These are phyloP conservation scores for Trinectes maculatus DNA, from an alignment of 2,113 vertebrate genomes.

Conservation along the genomic window DNA sequence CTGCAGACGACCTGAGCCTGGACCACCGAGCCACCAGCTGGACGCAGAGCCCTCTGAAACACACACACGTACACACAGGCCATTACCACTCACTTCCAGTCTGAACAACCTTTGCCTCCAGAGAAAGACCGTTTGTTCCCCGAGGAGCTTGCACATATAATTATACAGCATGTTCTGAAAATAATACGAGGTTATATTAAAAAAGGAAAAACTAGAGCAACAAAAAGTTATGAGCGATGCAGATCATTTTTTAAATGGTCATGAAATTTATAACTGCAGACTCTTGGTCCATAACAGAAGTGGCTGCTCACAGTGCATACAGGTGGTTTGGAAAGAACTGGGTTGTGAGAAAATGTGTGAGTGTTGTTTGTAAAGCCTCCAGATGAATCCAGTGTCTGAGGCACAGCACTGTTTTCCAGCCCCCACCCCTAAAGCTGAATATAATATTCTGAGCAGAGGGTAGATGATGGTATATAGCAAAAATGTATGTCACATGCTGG, in stretches of 20 bases:
- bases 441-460: conserved; percentile 40
- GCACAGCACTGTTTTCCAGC: conserved; percentile 13
- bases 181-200: background rate
- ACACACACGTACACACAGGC: conserved; percentile 6
- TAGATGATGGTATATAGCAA: conserved; percentile 8
- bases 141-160: too few species aligned
- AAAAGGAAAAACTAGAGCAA: background rate
- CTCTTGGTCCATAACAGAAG: background rate
- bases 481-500: conserved; percentile 19
- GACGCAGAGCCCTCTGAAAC: conserved; percentile 75
- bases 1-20: conserved; percentile 56
- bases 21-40: conserved; percentile 79
- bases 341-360: conserved; percentile 8
- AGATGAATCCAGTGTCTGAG: conserved; percentile 11
- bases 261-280: background rate
- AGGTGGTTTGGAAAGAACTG: background rate
- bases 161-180: too few species aligned
- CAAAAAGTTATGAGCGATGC: background rate
- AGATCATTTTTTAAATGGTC: background rate
- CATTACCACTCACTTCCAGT: background rate
- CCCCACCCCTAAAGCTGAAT: conserved; percentile 21
- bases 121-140: too few species aligned
- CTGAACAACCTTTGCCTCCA: too few species aligned
- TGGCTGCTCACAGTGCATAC: background rate
- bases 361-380: background rate